Base-by-base conservation (phyloP, 2,113 vertebrate species). In the human region DNA sequence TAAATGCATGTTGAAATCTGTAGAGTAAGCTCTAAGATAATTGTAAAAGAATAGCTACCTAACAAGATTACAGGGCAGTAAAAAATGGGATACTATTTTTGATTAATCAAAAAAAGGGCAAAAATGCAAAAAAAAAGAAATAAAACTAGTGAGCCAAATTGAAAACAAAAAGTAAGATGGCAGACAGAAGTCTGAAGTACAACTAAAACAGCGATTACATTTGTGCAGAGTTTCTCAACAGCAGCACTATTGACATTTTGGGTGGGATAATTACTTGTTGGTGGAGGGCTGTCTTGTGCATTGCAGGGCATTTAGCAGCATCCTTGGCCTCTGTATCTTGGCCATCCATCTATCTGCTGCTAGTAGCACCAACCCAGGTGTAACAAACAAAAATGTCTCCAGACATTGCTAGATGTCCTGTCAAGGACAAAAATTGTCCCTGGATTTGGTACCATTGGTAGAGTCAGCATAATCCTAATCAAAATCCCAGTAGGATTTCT, bases 61-160 rank as follows among this genome's bases (percentile, higher is more conserved):
- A 80, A 43, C 20, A 89, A 94, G 23, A 66, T 93, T 5, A 89
- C 48, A 72, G 25, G 40, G 52, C 10, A 61, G 52, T 52, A 94
- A 55, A 96, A 64, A 96, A 78, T 68, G n/a, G 23, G 59, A 66
- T n/a, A 95, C 68, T 81, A 97, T 64, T 87, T 87, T 76, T 64
- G 27, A 72, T 61, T 88, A 66, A 76, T 80, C 35, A 35, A 75
- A 87, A 96, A 79, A 52, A 61, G 40, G 23, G 57, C 72, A 61
- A 94, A 94, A 84, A 72, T 79, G 38, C 90, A 66, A 76, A 83
- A 76, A 81, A 81, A 81, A 23, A 5, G 48, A 93, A 87, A 64
- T 11, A 89, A 96, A 98, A 80, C 43, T 5, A 32, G 32, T 64
- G 5, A 57, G 12, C 35, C 87, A 93, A 81, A 87, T 1, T 92